These are phyloP conservation scores for Plodia interpunctella DNA, from an alignment of 1,140 invertebrate species.

Conservation along the genomic window DNA sequence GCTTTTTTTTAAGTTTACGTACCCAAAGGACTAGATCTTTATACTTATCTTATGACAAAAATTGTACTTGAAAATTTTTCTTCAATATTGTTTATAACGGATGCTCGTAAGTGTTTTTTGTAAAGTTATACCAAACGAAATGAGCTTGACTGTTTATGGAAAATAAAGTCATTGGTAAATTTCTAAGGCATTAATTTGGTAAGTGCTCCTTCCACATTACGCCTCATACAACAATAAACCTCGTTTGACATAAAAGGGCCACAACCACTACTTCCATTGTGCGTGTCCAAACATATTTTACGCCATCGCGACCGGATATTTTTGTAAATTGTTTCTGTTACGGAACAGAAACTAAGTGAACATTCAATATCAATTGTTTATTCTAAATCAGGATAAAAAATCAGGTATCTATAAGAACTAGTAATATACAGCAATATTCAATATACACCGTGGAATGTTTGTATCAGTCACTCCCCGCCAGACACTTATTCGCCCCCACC, in stretches of 20 bases:
- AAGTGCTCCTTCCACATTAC: background rate
- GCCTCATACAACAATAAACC: background rate
- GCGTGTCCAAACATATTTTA: slow-evolving; percentile 1
- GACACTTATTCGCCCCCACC: slow-evolving; percentile 18
- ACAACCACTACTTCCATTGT: background rate
- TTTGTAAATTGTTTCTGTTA: background rate
- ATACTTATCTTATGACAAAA: too few species aligned
- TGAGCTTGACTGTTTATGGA: too few species aligned
- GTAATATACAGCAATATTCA: background rate
- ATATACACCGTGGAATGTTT: background rate
- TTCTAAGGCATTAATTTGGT: background rate
- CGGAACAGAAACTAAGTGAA: too few species aligned
- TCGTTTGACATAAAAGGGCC: background rate
- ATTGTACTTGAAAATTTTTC: too few species aligned
- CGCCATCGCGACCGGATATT: background rate
- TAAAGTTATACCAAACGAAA: too few species aligned
- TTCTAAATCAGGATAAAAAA: too few species aligned
- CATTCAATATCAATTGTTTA: too few species aligned
- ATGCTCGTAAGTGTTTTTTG: too few species aligned
- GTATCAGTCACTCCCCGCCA: background rate
- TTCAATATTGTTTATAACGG: too few species aligned
- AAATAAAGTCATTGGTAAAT: too few species aligned
- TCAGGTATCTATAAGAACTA: background rate
- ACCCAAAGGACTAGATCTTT: too few species aligned
- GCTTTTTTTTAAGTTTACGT: too few species aligned